Conservation (phyloP, 2,797 vertebrate species). For the Delichon dasypus region DNA sequence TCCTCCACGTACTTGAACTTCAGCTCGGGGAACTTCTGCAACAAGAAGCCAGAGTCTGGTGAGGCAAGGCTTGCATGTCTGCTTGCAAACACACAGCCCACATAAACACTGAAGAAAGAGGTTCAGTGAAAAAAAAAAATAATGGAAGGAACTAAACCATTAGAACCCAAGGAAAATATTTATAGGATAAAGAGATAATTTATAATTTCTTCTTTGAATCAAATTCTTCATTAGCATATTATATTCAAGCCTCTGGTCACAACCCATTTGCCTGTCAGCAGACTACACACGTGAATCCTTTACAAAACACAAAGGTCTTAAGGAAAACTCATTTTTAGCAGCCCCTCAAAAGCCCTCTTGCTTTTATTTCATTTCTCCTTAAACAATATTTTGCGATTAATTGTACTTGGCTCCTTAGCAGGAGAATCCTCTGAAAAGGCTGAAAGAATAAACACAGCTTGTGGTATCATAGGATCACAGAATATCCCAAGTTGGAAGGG, state of each 20-base stretch:
- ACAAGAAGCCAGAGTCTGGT: slow-evolving; percentile 34
- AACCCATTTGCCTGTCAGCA: not conserved
- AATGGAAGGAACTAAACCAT: not conserved
- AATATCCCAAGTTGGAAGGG: rapidly evolving
- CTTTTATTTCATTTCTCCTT: not conserved
- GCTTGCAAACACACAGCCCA: not conserved
- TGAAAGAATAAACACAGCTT: not conserved
- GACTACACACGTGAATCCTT: not conserved
- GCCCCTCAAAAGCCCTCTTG: not conserved
- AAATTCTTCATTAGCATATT: not conserved
- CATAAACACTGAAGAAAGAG: not conserved
- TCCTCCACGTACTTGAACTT: slow-evolving; percentile 99
- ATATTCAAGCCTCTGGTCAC: not conserved
- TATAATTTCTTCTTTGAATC: not conserved
- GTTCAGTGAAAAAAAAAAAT: not conserved
- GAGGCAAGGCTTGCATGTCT: not conserved
- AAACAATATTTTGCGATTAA: not conserved
- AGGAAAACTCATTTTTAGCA: not conserved
- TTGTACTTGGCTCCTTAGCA: not conserved
- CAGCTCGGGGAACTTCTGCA: slow-evolving; percentile 95
- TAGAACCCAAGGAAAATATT: not conserved
- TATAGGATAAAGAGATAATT: not conserved
- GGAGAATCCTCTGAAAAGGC: not conserved
- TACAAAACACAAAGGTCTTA: not conserved
- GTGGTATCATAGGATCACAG: not conserved